A percentile compares a stretch with the other conserved stretches of the same genome.
Conservation (phyloP, 1,140 invertebrate species). For the Drosophila malerkotliana region DNA sequence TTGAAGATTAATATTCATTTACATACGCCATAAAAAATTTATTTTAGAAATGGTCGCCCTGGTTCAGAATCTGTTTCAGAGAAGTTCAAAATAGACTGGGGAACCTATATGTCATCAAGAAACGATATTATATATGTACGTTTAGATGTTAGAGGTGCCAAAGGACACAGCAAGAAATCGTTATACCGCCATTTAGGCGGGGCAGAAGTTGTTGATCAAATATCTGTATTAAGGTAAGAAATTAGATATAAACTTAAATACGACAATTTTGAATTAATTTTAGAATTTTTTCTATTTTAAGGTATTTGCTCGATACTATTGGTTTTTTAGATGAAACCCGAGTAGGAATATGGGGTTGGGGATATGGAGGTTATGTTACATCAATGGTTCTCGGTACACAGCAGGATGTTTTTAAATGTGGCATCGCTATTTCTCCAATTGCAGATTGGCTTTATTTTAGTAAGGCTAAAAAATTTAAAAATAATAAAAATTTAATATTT, state of each 20-base stretch:
- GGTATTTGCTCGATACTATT: conserved; percentile 91
- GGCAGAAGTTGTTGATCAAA: conserved; percentile 94
- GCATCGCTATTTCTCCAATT: conserved; percentile 96
- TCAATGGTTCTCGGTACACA: conserved; percentile 94
- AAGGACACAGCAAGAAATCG: conserved; percentile 91
- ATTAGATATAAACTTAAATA: not conserved
- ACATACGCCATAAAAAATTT: conserved; percentile 5
- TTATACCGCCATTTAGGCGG: conserved; percentile 92
- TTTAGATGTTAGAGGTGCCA: conserved; percentile 94
- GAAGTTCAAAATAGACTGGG: conserved; percentile 94
- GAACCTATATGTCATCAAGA: conserved; percentile 95
- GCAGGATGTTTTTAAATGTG: conserved; percentile 94
- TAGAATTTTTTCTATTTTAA: conserved; percentile 83
- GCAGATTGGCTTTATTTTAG: conserved; percentile 98
- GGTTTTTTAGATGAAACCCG: conserved; percentile 94
- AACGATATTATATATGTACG: conserved; percentile 95
- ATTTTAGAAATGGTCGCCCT: conserved; percentile 93
- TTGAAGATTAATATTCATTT: not conserved
- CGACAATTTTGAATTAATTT: not conserved
- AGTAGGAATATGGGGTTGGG: conserved; percentile 98
- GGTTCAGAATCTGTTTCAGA: conserved; percentile 94
- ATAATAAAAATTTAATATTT: not conserved
- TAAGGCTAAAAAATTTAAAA: conserved; percentile 84
- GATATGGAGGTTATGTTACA: conserved; percentile 97
- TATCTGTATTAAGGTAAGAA: conserved; percentile 90